Evolutionary conservation across 2,797 vertebrate species (phyloP), one percentile per base, ranked within the genome.

Genomic region (Paramormyrops hopkinsi): DNA sequence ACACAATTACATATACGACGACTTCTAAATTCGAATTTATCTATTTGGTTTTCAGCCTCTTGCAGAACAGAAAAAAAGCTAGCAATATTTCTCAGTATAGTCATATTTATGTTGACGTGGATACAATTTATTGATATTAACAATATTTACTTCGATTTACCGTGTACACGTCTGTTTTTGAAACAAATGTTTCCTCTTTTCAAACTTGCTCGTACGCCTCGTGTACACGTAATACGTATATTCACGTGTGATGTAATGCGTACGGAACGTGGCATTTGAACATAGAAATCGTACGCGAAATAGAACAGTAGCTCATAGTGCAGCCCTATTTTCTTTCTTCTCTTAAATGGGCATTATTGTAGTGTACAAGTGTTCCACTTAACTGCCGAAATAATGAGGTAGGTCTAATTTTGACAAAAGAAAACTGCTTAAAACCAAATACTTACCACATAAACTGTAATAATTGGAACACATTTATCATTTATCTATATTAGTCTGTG

Each of bases 121-220:
- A 92, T 89, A 90, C 92, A 93, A 93, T 93, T 95, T 93, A 90
- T 95, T 95, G 95, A 95, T 96, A 95, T 95, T 95, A 92, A 91
- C 91, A 91, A 89, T 92, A 94, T 95, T 92, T 96, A 51, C 96
- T 95, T 95, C 95, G 95, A 96, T 96, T 96, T 96, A 96, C 95
- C 95, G 95, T 94, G 94, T 92, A 95, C 95, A 93, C 94, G 94
- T 95, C 93, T 94, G 91, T 94, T 94, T 93, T 95, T 95, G 62
- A n/a, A 95, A 95, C 95, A 94, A 94, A 95, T 95, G 94, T 95
- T 94, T 94, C 93, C 94, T 94, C 92, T 95, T 94, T 95, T 94
- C 93, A 94, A 94, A 94, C 93, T 94, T 93, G 93, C 94, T 94
- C 90, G 88, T 88, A 91, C 88, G 88, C 92, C 90, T 91, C 88